Evolutionary conservation across 2,113 vertebrate genomes (phyloP).

Genomic region (Odocoileus virginianus): DNA sequence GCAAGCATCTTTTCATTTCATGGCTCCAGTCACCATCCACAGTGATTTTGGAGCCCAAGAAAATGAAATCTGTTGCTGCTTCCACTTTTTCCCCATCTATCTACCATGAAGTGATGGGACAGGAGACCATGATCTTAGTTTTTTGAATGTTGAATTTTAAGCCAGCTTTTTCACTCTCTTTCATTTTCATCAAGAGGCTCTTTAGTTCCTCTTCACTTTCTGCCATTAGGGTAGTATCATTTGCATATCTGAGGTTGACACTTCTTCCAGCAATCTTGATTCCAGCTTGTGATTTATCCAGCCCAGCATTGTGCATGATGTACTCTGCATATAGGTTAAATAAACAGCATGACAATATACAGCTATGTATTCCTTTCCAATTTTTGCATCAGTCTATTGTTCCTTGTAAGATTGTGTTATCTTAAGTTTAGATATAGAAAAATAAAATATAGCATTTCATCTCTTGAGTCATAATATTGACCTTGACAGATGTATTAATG

Average conservation of each 20-base stretch:
- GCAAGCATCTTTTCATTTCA: not conserved
- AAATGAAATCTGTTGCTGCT: not conserved
- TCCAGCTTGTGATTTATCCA: not conserved
- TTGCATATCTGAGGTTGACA: not conserved
- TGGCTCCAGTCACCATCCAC: not conserved
- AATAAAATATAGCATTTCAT: not conserved
- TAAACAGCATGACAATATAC: not conserved
- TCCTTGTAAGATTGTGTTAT: not conserved
- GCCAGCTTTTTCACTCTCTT: not conserved
- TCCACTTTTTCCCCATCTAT: not conserved
- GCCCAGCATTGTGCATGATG: not conserved
- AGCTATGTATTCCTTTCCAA: not conserved
- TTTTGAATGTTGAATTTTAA: not conserved
- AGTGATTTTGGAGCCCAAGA: not conserved
- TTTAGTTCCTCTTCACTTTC: not conserved
- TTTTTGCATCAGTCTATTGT: not conserved
- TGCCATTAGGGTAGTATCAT: not conserved
- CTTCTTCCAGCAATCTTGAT: not conserved
- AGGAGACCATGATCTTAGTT: not conserved
- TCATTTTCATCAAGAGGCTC: not conserved
- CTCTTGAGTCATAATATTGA: not conserved
- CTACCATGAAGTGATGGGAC: not conserved
- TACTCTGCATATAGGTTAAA: not conserved
- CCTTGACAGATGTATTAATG: not conserved
- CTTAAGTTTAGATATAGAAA: not conserved